A percentile compares a stretch with the other conserved stretches of the same genome.
Evolutionary conservation across 2,888 invertebrate species (phyloP).

Genomic region (Dicranocentrus wangi): DNA sequence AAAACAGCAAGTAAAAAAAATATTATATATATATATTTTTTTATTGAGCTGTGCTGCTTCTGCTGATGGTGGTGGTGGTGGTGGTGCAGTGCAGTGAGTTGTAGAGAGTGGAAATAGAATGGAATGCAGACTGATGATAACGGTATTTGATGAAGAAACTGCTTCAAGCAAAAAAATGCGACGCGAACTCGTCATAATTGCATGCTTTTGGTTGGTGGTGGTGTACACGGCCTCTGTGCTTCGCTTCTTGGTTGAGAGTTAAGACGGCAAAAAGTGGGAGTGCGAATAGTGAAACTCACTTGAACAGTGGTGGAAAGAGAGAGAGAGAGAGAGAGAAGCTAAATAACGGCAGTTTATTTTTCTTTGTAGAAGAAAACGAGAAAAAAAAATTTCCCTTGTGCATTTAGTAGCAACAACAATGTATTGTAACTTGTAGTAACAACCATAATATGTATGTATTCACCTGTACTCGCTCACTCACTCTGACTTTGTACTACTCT

Average conservation of each 20-base stretch:
- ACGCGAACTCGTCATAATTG: constrained; percentile 2
- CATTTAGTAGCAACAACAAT: no score
- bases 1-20: no score
- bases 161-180: constrained; percentile 24
- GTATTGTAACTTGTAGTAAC: no score
- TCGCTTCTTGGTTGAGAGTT: not conserved
- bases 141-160: constrained; percentile 47
- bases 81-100: no score
- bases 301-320: not conserved
- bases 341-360: not conserved
- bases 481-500: no score
- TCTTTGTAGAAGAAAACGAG: not conserved
- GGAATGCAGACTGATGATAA: constrained; percentile 62
- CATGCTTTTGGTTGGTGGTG: no score
- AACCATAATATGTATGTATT: no score
- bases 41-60: no score
- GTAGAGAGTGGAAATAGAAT: constrained; percentile 44
- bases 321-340: not conserved
- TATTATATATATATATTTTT: no score
- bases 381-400: no score
- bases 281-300: constrained; percentile 46
- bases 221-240: not conserved
- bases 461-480: no score
- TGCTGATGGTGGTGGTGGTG: no score
- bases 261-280: constrained; percentile 1